Evolutionary conservation across 2,113 vertebrate species (phyloP), one percentile per base, ranked within the genome.

Genomic region (Hucho hucho): DNA sequence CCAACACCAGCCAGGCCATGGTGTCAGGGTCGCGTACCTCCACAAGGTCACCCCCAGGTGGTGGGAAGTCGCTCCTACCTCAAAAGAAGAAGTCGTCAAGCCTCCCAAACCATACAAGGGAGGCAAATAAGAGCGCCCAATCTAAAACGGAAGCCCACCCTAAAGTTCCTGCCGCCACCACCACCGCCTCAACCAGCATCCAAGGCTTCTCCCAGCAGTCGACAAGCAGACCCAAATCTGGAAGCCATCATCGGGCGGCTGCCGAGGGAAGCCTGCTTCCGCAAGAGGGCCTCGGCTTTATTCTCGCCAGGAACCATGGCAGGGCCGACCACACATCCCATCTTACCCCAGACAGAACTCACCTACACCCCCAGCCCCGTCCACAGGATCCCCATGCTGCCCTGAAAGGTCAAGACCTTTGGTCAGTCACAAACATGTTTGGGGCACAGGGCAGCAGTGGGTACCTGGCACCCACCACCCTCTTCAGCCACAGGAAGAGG

Each of bases 251-350:
- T 92, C 83, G 90, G 84, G 20, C 67, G 20, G 32, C 84, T 0
- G 81, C 79, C 32, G 95, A 97, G 43, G 96, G 94, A 65, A 90
- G 86, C 1, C 56, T 73, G 14, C 47, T 90, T 72, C 92, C 91
- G 53, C 92, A 84, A 16, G 88, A 89, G 83, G 89, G 89, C 67
- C 29, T 92, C 13, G 88, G 91, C 75, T 94, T 94, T 73, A 88
- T 87, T 70, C 78, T 95, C 80, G 81, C 89, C 25, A 91, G 80
- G 87, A 95, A 94, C 89, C 94, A 95, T 64, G 91, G 77, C 14
- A 84, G 83, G 47, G 76, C 82, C 63, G 74, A 76, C 64, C 26
- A 68, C 53, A 24, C 72, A 6, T 28, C 58, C 76, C 87, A 9
- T 83, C 84, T 12, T 78, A 79, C n/a, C 7, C 73, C 87, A 43